A percentile compares a stretch with the other conserved stretches of the same genome.
Conservation (phyloP, 2,888 invertebrate species). For the Craniophora ligustri region DNA sequence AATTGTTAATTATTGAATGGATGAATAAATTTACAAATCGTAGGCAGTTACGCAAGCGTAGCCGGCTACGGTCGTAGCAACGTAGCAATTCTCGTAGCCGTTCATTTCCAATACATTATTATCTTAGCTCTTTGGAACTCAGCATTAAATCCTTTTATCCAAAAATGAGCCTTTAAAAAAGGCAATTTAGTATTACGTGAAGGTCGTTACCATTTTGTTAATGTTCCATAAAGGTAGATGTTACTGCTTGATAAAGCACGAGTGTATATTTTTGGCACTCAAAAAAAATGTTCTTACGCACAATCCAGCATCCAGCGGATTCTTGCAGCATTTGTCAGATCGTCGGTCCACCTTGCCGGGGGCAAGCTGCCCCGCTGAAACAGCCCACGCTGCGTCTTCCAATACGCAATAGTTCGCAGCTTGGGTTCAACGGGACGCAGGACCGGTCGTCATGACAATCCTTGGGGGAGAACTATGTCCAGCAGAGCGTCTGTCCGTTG, state of each 20-base stretch:
- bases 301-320: no score
- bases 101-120: not conserved
- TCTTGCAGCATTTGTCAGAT: no score
- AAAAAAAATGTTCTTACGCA: no score
- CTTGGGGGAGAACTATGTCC: no score
- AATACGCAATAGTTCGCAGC: no score
- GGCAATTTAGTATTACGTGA: not conserved
- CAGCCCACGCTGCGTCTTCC: no score
- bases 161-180: not conserved
- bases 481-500: no score
- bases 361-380: no score
- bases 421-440: no score
- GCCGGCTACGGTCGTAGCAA: not conserved
- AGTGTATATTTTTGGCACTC: slow-evolving; percentile 1
- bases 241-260: slow-evolving; percentile 15
- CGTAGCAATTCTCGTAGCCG: not conserved
- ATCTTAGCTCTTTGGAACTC: not conserved
- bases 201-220: not conserved
- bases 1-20: no score
- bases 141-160: not conserved
- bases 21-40: not conserved
- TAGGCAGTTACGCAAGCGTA: not conserved
- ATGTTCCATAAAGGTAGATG: slow-evolving; percentile 23
- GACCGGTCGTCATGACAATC: no score
- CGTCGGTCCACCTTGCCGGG: no score